Evolutionary conservation across 2,797 vertebrate genomes (phyloP).

Genomic region (Spondyliosoma cantharus): DNA sequence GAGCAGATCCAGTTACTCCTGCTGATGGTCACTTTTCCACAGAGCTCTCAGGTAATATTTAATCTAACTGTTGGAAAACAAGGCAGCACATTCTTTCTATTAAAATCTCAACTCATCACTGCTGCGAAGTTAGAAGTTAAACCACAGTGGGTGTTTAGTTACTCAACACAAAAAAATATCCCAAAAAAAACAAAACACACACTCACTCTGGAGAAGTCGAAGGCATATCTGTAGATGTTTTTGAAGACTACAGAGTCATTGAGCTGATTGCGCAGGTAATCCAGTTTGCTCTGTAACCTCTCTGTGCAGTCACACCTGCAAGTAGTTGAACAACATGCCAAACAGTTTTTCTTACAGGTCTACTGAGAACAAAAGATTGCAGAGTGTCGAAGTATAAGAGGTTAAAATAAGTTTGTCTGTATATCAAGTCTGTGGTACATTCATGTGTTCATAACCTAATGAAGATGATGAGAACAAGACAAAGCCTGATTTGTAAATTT

Average conservation of each 20-base stretch:
- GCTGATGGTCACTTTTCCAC: neutral
- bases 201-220: constrained; percentile 97
- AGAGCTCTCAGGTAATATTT: neutral
- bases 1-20: neutral
- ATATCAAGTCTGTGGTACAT: neutral
- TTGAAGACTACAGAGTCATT: constrained; percentile 92
- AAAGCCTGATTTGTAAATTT: neutral
- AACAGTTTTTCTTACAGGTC: neutral
- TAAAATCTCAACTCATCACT: neutral
- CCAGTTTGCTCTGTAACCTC: constrained; percentile 93
- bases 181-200: neutral
- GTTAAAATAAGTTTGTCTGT: no score
- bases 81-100: neutral
- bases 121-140: neutral
- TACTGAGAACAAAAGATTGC: neutral
- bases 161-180: neutral
- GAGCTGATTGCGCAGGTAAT: constrained; percentile 91
- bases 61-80: neutral
- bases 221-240: constrained; percentile 99
- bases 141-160: neutral
- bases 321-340: neutral
- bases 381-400: no score
- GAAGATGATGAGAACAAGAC: neutral
- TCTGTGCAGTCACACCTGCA: constrained; percentile 94
- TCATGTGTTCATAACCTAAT: neutral